These are phyloP conservation scores for Yoshiicerus persimilis DNA, from an alignment of 1,140 invertebrate genomes.

Conservation along the genomic window DNA sequence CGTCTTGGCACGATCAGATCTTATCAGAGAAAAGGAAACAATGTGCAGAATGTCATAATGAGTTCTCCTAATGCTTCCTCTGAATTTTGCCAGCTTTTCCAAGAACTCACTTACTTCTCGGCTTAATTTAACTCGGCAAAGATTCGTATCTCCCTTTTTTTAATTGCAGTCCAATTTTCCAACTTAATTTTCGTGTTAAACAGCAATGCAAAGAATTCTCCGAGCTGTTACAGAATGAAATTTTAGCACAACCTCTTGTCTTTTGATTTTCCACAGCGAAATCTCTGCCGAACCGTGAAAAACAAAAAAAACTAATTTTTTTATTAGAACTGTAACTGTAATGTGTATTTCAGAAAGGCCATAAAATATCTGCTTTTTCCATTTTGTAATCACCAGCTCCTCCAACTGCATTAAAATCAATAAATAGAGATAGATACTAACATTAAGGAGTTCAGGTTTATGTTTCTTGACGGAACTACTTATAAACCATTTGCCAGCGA, in stretches of 20 bases:
- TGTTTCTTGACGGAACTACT: neutral
- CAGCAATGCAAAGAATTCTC: neutral
- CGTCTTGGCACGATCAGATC: neutral
- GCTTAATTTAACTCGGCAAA: neutral
- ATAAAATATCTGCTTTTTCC: neutral
- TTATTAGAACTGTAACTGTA: no score
- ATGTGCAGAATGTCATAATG: slow-evolving; percentile 45
- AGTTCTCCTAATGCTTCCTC: slow-evolving; percentile 38
- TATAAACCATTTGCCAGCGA: neutral
- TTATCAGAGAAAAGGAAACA: slow-evolving; percentile 26
- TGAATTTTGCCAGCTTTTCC: slow-evolving; percentile 36
- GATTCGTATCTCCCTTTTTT: neutral
- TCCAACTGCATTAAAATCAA: neutral
- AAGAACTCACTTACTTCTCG: neutral
- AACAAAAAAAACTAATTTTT: neutral
- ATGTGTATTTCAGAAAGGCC: neutral
- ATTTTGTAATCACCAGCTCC: neutral
- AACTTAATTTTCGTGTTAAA: neutral
- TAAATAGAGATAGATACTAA: neutral
- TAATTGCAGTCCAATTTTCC: neutral
- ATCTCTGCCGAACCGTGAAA: neutral
- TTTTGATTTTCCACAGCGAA: no score
- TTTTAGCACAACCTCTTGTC: neutral
- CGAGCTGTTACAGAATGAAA: neutral
- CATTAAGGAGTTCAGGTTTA: neutral